Base-by-base conservation (phyloP, 2,113 vertebrate genomes). In the Candoia aspera region DNA sequence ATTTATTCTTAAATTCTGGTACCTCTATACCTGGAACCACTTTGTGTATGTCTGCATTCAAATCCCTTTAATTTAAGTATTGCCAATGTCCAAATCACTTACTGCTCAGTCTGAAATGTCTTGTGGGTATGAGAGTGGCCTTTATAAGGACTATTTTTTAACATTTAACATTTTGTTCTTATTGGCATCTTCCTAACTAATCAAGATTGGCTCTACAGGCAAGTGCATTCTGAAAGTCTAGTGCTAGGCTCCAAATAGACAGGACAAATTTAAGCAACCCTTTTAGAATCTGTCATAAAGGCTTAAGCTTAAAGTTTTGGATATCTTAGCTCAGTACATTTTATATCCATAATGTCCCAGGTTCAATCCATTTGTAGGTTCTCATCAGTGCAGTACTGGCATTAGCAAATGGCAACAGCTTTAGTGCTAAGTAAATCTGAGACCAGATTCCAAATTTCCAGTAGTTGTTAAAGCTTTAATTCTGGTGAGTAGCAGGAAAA, bases 81-180 rank as follows among this genome's bases (percentile, higher is more conserved):
- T 53, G 64, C 17, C 64, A 24, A n/a, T 6, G 19, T 5, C 8
- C 3, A 58, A 5, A 42, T 33, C 26, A 62, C 60, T 29, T 62
- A 84, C 0, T 3, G 26, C 93, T 94, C 57, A 92, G 84, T 59
- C 68, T 83, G 29, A 86, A 94, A 57, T 17, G 13, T 5, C 79
- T 83, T 26, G 8, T 37, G n/a, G 49, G 15, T 46, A 94, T 33
- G 68, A 85, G 86, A 58, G 46, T 4, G 91, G 24, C 85, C 91
- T 88, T 73, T 6, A n/a, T 88, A n/a, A 86, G 24, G 8, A 24
- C n/a, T 94, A 54, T 49, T 46, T 95, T 95, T 79, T 95, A 90
- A 91, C 92, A 95, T 95, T 95, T 95, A 93, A 93, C 55, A 57
- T 95, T 94, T 93, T 23, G 55, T 94, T 92, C 68, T 94, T 92